These are phyloP conservation scores for Lasioglossum zephyrum DNA, from an alignment of 2,888 invertebrate species.

Conservation along the genomic window DNA sequence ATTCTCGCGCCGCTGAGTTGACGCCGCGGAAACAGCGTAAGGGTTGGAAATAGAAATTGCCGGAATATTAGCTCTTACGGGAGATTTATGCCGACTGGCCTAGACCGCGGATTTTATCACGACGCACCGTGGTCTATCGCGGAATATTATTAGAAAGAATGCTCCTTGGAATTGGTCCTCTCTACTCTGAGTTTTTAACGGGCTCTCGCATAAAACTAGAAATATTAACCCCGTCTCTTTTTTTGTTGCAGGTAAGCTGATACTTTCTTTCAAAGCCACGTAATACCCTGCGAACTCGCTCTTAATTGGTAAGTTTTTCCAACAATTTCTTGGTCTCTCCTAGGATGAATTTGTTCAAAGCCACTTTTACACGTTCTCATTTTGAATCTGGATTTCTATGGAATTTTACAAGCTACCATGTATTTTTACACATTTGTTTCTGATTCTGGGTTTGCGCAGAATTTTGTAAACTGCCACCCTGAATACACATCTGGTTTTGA, in stretches of 20 bases:
- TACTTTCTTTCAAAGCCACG: neutral
- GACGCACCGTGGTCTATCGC: neutral
- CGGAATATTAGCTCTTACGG: slow-evolving; percentile 1
- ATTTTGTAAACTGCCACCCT: neutral
- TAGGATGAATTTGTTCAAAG: no score
- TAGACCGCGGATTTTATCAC: neutral
- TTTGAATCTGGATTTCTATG: no score
- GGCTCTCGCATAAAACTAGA: neutral
- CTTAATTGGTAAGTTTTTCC: slow-evolving; percentile 30
- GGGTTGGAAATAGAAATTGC: neutral
- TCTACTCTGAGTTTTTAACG: neutral
- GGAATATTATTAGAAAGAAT: neutral
- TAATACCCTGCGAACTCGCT: neutral
- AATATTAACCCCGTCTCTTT: neutral
- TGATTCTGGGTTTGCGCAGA: neutral
- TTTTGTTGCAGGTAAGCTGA: slow-evolving; percentile 56
- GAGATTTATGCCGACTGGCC: neutral
- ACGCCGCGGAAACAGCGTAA: neutral
- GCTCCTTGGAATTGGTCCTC: neutral
- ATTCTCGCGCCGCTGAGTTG: neutral
- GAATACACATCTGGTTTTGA: neutral
- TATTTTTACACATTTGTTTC: neutral
- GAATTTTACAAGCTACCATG: neutral
- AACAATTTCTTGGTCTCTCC: no score
- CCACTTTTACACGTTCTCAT: no score